Evolutionary conservation across 2,113 vertebrate genomes (phyloP), one percentile per base, ranked within the genome.

Genomic region (Tor tambroides): DNA sequence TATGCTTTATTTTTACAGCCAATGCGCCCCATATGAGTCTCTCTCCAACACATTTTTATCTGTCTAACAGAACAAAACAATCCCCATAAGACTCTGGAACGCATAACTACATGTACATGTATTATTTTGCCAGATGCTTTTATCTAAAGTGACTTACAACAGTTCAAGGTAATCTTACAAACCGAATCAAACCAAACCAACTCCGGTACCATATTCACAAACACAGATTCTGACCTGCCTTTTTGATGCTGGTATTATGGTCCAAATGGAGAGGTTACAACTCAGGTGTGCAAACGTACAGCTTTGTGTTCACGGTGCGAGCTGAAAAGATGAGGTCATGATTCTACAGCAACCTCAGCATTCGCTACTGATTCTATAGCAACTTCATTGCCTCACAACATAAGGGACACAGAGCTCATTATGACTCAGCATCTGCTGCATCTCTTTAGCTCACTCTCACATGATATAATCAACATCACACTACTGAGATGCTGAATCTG

Each of bases 371-470:
- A 76, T 49, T 49, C 75, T 77, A 77, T 77, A 54, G 75, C 46
- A 77, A 77, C 46, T 7, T 38, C 69, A 41, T 21, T 14, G 46
- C 26, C 26, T 77, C 75, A 17, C 26, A 51, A 51, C 46, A 21
- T 78, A 46, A 49, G 46, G 21, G 35, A 74, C 35, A 74, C 35
- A 51, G 75, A 28, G 26, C 3, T 78, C 43, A 78, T 54, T 51
- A 49, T 76, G 41, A 76, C 74, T 76, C n/a, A 17, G 46, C 7
- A 78, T 28, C 75, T 78, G 15, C 26, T 54, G n/a, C 75, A 78
- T 78, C 75, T 54, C 46, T 78, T 78, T 54, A 51, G 46, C 46
- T 30, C 17, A 35, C 30, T 23, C 15, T 69, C 15, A 69, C 35
- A 71, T 38, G 21, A 74, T n/a, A 74, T 74, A 74, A 23, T 41